Evolutionary conservation across 2,113 vertebrate genomes (phyloP), one percentile per base, ranked within the genome.

Genomic region (Capreolus pygargus): DNA sequence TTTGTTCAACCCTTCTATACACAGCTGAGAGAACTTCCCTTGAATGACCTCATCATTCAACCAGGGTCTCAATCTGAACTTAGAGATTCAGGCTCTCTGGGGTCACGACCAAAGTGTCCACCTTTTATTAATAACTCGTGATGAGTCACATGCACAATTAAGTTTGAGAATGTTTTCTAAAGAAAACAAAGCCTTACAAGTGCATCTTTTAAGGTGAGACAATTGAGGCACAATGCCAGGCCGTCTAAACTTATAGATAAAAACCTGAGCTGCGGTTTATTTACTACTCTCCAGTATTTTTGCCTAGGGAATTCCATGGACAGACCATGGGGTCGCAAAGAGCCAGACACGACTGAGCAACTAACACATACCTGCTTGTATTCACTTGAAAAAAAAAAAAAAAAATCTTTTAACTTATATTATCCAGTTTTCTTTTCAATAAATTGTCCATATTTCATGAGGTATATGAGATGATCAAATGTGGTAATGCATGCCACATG

Each of bases 201-300:
- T 6, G 6, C 3, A 27, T 6, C 7, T 9, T 13, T n/a, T 36
- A 33, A 36, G 6, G 9, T 33, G 12, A 88, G 30, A 7, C 6
- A 23, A 10, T 64, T 55, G 9, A 39, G 8, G 58, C 6, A 25
- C 0, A 0, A 1, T 23, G 17, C 12, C 39, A 67, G 39, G 12
- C 15, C 11, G n/a, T 55, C 14, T 87, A 30, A 91, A 27, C 14
- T 54, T 36, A 52, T 13, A 90, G 19, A 3, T 54, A 25, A 60
- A 60, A 91, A 55, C 13, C 2, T 30, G 14, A 36, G 1, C n/a
- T 82, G 92, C 25, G 45, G 17, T 16, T 58, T 74, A 28, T 36
- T 84, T 78, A 1, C 33, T 67, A 9, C 19, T 70, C n/a, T 39
- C 19, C n/a, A 23, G 67, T 12, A 39, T 6, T 70, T 70, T 70